These are phyloP conservation scores for Oligia fasciuncula DNA, from an alignment of 2,888 invertebrate species.

Conservation along the genomic window DNA sequence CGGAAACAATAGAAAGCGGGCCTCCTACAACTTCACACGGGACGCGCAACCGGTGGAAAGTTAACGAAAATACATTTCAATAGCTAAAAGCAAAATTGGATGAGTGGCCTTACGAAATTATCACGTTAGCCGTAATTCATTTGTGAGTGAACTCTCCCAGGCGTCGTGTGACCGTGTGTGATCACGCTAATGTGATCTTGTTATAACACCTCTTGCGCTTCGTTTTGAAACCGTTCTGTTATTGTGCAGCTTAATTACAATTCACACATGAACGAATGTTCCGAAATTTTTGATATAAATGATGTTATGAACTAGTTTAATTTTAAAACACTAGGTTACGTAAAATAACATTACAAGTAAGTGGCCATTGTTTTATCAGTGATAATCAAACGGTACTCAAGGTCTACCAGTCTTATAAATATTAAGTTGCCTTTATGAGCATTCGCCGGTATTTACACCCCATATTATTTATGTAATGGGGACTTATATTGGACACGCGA, in stretches of 20 bases:
- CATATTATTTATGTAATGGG: slow-evolving; percentile 88
- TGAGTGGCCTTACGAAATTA: slow-evolving; percentile 85
- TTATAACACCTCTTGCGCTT: slow-evolving; percentile 74
- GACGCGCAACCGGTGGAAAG: slow-evolving; percentile 79
- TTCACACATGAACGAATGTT: slow-evolving; percentile 74
- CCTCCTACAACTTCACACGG: slow-evolving; percentile 80
- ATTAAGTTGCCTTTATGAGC: slow-evolving; percentile 77
- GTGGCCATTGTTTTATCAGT: slow-evolving; percentile 72
- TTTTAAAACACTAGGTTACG: slow-evolving; percentile 64
- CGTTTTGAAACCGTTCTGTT: slow-evolving; percentile 79
- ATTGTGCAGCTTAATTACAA: slow-evolving; percentile 74
- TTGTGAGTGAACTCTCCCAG: slow-evolving; percentile 84
- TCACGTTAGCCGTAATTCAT: slow-evolving; percentile 86
- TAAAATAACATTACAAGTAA: slow-evolving; percentile 69
- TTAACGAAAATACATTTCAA: slow-evolving; percentile 89
- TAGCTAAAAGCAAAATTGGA: slow-evolving; percentile 86
- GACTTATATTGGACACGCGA: slow-evolving; percentile 88
- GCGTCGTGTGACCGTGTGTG: slow-evolving; percentile 82
- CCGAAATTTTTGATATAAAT: slow-evolving; percentile 49
- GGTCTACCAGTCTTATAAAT: slow-evolving; percentile 81
- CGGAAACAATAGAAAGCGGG: slow-evolving; percentile 84
- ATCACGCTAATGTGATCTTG: slow-evolving; percentile 84
- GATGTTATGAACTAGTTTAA: slow-evolving; percentile 54
- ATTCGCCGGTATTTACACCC: slow-evolving; percentile 80
- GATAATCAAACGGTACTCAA: slow-evolving; percentile 76